These are phyloP conservation scores for Hiodon tergisus DNA, from an alignment of 2,113 vertebrate genomes.

Conservation along the genomic window DNA sequence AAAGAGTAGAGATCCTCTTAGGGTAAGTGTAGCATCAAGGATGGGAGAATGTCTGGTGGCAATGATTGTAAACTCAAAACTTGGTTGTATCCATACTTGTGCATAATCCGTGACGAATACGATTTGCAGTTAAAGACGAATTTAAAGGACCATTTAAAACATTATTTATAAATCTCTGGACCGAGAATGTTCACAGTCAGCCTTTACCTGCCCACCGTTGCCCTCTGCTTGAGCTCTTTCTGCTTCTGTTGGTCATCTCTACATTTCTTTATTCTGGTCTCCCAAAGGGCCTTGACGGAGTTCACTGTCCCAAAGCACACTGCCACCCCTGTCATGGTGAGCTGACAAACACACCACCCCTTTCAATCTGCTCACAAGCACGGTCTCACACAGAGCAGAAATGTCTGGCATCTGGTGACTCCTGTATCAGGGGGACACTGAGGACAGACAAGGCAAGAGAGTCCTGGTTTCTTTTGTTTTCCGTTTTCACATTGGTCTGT, in stretches of 20 bases:
- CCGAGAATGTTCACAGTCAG: not conserved
- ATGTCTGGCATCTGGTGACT: not conserved
- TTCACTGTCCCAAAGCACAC: slow-evolving; percentile 65
- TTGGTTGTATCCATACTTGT: too few species aligned
- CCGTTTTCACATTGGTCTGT: too few species aligned
- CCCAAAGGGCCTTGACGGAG: slow-evolving; percentile 83
- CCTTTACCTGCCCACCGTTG: slow-evolving; percentile 46
- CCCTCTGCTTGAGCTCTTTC: slow-evolving; percentile 55
- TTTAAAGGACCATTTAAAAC: too few species aligned
- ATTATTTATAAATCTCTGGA: not conserved
- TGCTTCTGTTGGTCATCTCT: slow-evolving; percentile 67
- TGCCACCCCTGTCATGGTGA: slow-evolving; percentile 65
- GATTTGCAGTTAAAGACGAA: too few species aligned
- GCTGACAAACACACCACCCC: slow-evolving; percentile 42
- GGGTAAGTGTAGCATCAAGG: not conserved
- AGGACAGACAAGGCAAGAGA: not conserved
- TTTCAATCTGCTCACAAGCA: slow-evolving; percentile 45
- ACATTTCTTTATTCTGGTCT: slow-evolving; percentile 75
- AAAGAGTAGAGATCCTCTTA: not conserved
- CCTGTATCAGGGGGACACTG: not conserved
- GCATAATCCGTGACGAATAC: too few species aligned
- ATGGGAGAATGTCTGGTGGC: not conserved
- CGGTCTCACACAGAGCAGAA: not conserved
- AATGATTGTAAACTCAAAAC: too few species aligned
- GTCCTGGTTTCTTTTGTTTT: not conserved